Conservation (phyloP, 2,888 invertebrate genomes). For the Tinea semifulvella region DNA sequence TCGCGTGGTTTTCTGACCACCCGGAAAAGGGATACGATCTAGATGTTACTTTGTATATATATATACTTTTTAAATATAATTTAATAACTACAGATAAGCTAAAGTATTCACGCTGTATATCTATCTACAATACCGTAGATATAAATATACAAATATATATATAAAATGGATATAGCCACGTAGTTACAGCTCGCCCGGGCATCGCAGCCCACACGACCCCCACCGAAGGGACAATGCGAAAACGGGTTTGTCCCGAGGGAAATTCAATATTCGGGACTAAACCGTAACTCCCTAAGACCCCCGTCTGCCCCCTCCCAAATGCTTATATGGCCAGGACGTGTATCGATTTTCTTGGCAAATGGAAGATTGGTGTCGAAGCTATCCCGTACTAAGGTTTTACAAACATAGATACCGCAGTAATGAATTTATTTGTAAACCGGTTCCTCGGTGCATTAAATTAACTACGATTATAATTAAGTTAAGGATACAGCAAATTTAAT, state of each 20-base stretch:
- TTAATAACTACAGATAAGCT: no score
- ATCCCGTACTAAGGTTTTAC: no score
- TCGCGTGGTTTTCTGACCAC: no score
- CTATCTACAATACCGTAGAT: neutral
- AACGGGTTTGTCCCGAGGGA: slow-evolving; percentile 69
- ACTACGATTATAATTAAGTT: no score
- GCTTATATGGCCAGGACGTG: slow-evolving; percentile 68
- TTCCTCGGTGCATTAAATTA: no score
- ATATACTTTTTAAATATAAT: no score
- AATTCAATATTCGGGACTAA: slow-evolving; percentile 70
- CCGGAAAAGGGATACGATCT: no score
- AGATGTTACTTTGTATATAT: no score
- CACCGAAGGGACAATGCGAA: slow-evolving; percentile 63
- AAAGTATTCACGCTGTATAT: no score
- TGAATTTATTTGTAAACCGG: no score
- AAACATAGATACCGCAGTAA: no score
- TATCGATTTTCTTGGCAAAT: slow-evolving; percentile 68
- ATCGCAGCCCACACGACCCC: slow-evolving; percentile 61
- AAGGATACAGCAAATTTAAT: no score
- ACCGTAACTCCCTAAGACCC: slow-evolving; percentile 67
- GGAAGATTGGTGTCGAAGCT: slow-evolving; percentile 66
- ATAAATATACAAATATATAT: neutral
- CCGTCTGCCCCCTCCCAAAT: slow-evolving; percentile 63
- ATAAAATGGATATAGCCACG: slow-evolving; percentile 8
- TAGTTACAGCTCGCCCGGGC: slow-evolving; percentile 41